Evolutionary conservation across 2,113 vertebrate species (phyloP), one percentile per base, ranked within the genome.

Genomic region (Mugil cephalus): DNA sequence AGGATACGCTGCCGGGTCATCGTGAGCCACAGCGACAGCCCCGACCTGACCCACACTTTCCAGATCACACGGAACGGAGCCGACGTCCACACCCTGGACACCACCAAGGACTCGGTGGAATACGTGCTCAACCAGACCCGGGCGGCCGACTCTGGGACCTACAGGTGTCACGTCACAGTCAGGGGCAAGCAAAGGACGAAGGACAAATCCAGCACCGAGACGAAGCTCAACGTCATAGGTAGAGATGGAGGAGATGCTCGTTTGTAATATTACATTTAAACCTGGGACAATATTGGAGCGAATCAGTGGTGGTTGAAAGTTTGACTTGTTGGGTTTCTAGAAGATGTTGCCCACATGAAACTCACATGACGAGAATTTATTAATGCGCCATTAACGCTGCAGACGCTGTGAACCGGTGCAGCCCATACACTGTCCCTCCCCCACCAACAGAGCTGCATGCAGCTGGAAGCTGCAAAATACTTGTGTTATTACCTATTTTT

Each of bases 61-160:
- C 79, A 42, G 56, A 70, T 95, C 21, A 79, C 21, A 0, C 52
- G 0, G 52, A 42, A 93, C 9, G 78, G 70, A 8, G 1, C 34
- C 1, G 3, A 5, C 21, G 10, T 93, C 59, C 34, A 87, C 79
- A 34, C 78, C 24, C 15, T 38, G 0, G 82, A 77, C 40, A 82
- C 77, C 30, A 56, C 34, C 7, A 13, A 70, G 0, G 56, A 85
- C 18, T n/a, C 8, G 0, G 12, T 86, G 12, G 3, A 2, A 0
- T 83, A 80, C 38, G 43, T 15, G 2, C 86, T 95, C 6, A n/a
- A 3, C 40, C 75, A 82, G 0, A 92, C 90, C 75, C 80, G 92
- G 36, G 90, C 86, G 2, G 89, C 79, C 0, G 75, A 93, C 83
- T 90, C 94, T 1, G 94, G 93, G 1, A 74, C 0, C 12, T 94